Base-by-base conservation (phyloP, 2,113 vertebrate genomes). In the Sapajus apella region DNA sequence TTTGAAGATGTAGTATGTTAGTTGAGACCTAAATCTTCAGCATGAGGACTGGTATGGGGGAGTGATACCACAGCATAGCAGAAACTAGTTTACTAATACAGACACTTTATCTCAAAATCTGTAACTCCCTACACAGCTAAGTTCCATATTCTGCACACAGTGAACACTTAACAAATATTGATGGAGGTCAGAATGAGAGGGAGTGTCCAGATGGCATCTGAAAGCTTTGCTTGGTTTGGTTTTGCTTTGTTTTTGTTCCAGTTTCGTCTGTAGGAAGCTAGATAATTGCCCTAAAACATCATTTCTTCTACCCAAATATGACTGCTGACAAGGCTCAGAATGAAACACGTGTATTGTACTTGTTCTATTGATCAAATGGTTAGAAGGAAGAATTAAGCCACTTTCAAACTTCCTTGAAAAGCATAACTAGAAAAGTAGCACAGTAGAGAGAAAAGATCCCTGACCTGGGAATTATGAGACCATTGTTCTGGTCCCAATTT, bases 221-320 rank as follows among this genome's bases (percentile, higher is more conserved):
- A 73, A 66, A 35, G 1, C 11, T 40, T 66, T 14, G 21, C 23
- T 20, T 18, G 8, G 16, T 70, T 80, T 55, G 45, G 21, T 43
- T 27, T 82, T 55, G 27, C 6, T 9, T 13, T 45, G 40, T 23
- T 23, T n/a, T 32, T 73, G 27, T 32, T 47, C 66, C 20, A 50
- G 6, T 73, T 87, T 86, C 86, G 9, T 94, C 84, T 87, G 4
- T 16, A 92, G 37, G 40, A 85, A 95, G 47, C 11, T 86, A 97
- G 52, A 66, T 27, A 43, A 43, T 58, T 64, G 27, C 30, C 52
- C 72, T 76, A 43, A 92, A 79, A 61, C 25, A 84, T 25, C 20
- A 50, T 94, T 50, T 84, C 35, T 79, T 27, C n/a, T 80, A 90
- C 64, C 72, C 64, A 56, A 20, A 20, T 45, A 21, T 37, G 88